Conservation (phyloP, 2,113 vertebrate species). For the Mesitornis unicolor region DNA sequence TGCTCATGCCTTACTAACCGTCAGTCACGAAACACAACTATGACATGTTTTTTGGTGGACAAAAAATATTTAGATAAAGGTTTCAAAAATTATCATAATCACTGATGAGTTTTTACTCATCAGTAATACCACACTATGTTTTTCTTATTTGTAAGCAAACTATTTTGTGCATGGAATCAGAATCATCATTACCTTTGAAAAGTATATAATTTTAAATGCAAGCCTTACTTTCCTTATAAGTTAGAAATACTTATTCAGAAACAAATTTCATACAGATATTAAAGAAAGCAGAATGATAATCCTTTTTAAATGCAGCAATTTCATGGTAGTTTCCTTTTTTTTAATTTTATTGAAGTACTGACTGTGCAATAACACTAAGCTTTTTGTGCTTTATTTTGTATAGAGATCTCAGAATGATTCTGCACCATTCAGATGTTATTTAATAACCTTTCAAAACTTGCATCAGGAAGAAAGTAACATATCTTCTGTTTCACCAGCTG, state of each 20-base stretch:
- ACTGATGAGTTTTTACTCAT: not conserved
- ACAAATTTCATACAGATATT: not conserved
- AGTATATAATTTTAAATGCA: not conserved
- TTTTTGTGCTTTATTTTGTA: not conserved
- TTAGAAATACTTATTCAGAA: not conserved
- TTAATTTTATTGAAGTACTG: not conserved
- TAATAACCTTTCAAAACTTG: not conserved
- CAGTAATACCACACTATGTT: not conserved
- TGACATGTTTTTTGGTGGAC: not conserved
- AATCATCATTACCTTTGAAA: not conserved
- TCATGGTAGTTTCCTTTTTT: not conserved
- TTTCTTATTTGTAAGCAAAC: not conserved
- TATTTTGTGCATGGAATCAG: not conserved
- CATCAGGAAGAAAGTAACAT: not conserved
- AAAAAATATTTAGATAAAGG: not conserved
- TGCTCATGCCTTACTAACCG: not conserved
- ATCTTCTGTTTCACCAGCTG: not conserved
- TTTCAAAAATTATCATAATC: not conserved
- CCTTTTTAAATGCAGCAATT: not conserved
- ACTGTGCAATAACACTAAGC: not conserved
- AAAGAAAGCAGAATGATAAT: not conserved
- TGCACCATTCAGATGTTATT: not conserved
- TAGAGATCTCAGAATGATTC: not conserved
- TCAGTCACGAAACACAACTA: not conserved
- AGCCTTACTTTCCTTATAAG: not conserved